A percentile compares a stretch with the other conserved stretches of the same genome.
These are phyloP conservation scores for Heliopora coerulea DNA, from an alignment of 92 coral and sea anemone genomes.

Conservation along the genomic window DNA sequence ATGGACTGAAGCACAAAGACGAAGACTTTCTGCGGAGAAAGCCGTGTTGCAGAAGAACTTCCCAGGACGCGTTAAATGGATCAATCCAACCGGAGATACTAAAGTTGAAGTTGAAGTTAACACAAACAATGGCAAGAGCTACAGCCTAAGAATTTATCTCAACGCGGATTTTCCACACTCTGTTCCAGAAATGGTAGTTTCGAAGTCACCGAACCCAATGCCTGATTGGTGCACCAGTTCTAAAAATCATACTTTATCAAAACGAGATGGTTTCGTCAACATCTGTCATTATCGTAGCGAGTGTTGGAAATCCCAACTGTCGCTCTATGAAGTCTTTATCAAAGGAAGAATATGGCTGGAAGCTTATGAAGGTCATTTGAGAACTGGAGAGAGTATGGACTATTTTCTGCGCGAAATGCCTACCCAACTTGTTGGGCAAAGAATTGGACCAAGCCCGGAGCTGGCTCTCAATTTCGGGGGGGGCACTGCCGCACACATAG, in stretches of 20 bases:
- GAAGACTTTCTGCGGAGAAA: slow-evolving; percentile 61
- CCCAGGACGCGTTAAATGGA: slow-evolving; percentile 60
- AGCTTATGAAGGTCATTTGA: too few relatives aligned
- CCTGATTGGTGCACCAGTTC: not conserved
- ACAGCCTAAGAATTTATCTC: slow-evolving; percentile 58
- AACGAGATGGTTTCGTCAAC: not conserved
- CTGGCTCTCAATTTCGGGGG: too few relatives aligned
- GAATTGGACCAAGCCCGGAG: too few relatives aligned
- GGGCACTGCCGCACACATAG: too few relatives aligned
- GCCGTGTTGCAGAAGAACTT: slow-evolving; percentile 55
- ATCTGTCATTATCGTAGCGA: slow-evolving; percentile 12
- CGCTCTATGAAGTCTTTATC: slow-evolving; percentile 12
- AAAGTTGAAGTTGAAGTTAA: slow-evolving; percentile 63
- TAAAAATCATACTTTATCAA: slow-evolving; percentile 6
- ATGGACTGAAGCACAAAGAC: slow-evolving; percentile 60
- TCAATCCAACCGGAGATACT: slow-evolving; percentile 61
- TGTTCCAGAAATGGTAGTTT: slow-evolving; percentile 64
- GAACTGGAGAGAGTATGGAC: not conserved
- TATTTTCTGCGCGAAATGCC: slow-evolving; percentile 1
- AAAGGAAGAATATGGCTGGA: slow-evolving; percentile 32
- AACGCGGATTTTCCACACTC: slow-evolving; percentile 75
- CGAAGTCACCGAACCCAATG: slow-evolving; percentile 46
- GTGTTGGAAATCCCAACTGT: not conserved
- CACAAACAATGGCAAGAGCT: slow-evolving; percentile 56
- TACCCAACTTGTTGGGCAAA: too few relatives aligned